Conservation (phyloP, 2,113 vertebrate genomes). For the Emberiza fucata region DNA sequence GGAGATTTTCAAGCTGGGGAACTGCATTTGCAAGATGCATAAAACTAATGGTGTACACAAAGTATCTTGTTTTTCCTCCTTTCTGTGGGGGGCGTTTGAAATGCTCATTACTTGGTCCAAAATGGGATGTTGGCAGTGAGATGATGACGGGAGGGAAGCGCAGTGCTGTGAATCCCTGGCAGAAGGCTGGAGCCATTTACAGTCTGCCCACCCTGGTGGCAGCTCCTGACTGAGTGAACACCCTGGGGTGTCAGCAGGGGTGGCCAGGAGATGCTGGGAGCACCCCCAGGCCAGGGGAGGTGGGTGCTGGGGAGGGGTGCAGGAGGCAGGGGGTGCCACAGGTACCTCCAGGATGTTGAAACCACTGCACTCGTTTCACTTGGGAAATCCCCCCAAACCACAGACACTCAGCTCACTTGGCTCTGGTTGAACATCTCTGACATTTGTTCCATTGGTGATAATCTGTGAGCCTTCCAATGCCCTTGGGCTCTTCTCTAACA, state of each 20-base stretch:
- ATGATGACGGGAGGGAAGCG: neutral
- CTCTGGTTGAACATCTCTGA: neutral
- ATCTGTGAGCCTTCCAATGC: neutral
- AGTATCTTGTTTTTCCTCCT: constrained; percentile 9
- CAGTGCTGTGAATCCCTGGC: neutral
- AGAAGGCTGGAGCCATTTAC: neutral
- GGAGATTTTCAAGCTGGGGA: constrained; percentile 21
- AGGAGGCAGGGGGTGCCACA: rapidly evolving
- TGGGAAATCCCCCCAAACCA: neutral
- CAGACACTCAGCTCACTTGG: rapidly evolving
- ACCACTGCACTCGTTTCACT: neutral
- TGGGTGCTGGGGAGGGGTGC: neutral
- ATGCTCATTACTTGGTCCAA: neutral
- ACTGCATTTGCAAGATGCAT: neutral
- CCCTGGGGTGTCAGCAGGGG: rapidly evolving
- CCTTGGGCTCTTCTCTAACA: neutral
- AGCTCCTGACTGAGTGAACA: rapidly evolving
- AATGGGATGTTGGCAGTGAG: neutral
- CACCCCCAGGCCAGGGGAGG: neutral
- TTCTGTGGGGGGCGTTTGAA: constrained; percentile 13
- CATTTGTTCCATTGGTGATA: neutral
- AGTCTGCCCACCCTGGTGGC: neutral
- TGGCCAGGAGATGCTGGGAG: neutral
- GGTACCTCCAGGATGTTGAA: rapidly evolving
- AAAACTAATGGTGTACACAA: constrained; percentile 40